Evolutionary conservation across 2,113 vertebrate species (phyloP), one percentile per base, ranked within the genome.

Genomic region (Eptesicus fuscus): DNA sequence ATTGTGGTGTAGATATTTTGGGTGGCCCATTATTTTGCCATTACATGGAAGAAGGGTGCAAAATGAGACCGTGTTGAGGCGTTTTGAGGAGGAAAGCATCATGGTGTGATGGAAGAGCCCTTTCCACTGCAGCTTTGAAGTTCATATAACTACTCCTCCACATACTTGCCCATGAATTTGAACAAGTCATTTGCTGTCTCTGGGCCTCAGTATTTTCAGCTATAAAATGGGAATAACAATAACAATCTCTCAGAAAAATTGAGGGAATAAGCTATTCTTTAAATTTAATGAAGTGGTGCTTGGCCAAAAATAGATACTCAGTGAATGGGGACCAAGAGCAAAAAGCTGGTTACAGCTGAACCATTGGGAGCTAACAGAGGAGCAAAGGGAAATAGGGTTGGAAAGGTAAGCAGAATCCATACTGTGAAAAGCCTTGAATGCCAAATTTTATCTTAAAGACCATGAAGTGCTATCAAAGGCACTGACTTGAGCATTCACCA

Each of bases 401-500:
- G 59, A 87, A 76, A 84, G 35, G 37, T 83, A 92, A 84, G 77
- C 32, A 85, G 61, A 84, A 85, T 63, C n/a, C 51, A 18, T 59
- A 59, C 35, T 11, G 22, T 67, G 37, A 73, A 87, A 53, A 85
- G 65, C 30, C 86, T 35, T 84, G 67, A 94, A 92, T 88, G 88
- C 80, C 91, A 94, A 47, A 49, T 90, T 61, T 80, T 80, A 85
- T 88, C 80, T 88, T 85, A 82, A 32, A 83, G 94, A 42, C 67
- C 82, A 84, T 85, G 82, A 95, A 93, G 78, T 63, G 69, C 71
- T 73, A 88, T 92, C 76, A 93, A 77, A 95, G 56, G 79, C 35
- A 47, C n/a, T 73, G 53, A n/a, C 44, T 77, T 85, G 73, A 91
- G 56, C 67, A 42, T 59, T 93, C 73, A 77, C 67, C 88, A 61